Evolutionary conservation across 2,797 vertebrate genomes (phyloP), one percentile per base, ranked within the genome.

Genomic region (Limnodromus scolopaceus): DNA sequence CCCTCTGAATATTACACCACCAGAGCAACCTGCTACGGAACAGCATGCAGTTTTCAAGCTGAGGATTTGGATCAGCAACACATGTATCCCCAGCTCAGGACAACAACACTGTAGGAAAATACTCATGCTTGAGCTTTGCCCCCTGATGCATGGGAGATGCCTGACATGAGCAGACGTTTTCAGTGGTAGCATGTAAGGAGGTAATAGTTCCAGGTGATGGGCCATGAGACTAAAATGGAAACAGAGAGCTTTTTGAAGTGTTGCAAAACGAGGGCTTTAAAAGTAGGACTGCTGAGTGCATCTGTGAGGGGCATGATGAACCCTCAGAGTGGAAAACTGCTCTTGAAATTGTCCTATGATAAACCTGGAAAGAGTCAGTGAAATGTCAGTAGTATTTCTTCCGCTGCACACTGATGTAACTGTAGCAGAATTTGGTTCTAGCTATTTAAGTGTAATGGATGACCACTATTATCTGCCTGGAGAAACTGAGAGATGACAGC

Each of bases 401-500:
- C 19, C 23, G 64, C 83, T 63, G 32, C 6, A 1, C 18, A 3
- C 19, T 55, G 64, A 32, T 0, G 0, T 70, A 80, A 53, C 90
- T 39, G 83, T 28, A 63, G 57, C 25, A 66, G 76, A 86, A 45
- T 86, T 78, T 75, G 53, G 64, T 64, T 66, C 77, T 79, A 41
- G 55, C 60, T 89, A 2, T 86, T 75, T 32, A 63, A 57, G 53
- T 39, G 43, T 53, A 77, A 63, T 28, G 43, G 84, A 72, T 69
- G 80, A 92, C 14, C 39, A 8, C 65, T 57, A 19, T 70, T 82
- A 79, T 54, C 54, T 84, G 43, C 43, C 39, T 48, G 63, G 30
- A 88, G 76, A 81, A 90, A 84, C 0, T 7, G 61, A 83, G 53
- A 71, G 30, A 32, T 0, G 0, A n/a, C 0, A 0, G 51, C 39